Conservation (phyloP, 2,797 vertebrate genomes). For the Morelia viridis region DNA sequence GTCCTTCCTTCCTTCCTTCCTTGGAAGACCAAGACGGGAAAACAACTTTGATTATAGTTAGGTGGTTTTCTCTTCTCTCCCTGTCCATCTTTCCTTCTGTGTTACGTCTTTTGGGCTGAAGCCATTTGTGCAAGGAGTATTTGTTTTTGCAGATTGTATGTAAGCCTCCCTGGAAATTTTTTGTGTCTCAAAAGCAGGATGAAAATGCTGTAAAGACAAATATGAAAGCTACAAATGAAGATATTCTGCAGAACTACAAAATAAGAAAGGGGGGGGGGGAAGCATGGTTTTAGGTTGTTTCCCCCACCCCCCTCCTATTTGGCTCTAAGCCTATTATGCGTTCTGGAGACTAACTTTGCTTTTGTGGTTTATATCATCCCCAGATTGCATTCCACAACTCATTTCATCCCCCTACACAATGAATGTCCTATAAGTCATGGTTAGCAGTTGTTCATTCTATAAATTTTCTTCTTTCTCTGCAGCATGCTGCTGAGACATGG, state of each 20-base stretch:
- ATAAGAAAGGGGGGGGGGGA: background rate
- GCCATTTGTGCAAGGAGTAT: background rate
- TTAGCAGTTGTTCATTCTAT: slow-evolving; percentile 15
- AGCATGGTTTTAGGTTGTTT: background rate
- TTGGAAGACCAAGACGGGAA: background rate
- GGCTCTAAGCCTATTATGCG: background rate
- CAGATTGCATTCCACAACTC: slow-evolving; percentile 11
- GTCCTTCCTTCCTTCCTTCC: background rate
- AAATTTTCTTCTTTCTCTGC: slow-evolving; percentile 5
- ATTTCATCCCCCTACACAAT: slow-evolving; percentile 17
- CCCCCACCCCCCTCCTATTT: background rate
- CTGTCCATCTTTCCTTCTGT: background rate
- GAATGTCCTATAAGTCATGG: slow-evolving; percentile 20
- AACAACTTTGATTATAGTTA: background rate
- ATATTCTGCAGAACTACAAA: slow-evolving; percentile 6
- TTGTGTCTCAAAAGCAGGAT: background rate
- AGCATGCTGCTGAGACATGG: background rate
- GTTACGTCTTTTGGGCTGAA: background rate
- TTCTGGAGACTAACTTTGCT: background rate
- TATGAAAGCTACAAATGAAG: background rate
- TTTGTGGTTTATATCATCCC: slow-evolving; percentile 20
- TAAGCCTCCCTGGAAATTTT: background rate
- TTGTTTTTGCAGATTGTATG: background rate
- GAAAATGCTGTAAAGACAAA: background rate
- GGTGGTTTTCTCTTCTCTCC: background rate